Percentiles rank a stretch among this genome's conserved stretches.
These are phyloP conservation scores for Lepidochrysops patricia DNA, from an alignment of 2,888 invertebrate species.

Conservation along the genomic window DNA sequence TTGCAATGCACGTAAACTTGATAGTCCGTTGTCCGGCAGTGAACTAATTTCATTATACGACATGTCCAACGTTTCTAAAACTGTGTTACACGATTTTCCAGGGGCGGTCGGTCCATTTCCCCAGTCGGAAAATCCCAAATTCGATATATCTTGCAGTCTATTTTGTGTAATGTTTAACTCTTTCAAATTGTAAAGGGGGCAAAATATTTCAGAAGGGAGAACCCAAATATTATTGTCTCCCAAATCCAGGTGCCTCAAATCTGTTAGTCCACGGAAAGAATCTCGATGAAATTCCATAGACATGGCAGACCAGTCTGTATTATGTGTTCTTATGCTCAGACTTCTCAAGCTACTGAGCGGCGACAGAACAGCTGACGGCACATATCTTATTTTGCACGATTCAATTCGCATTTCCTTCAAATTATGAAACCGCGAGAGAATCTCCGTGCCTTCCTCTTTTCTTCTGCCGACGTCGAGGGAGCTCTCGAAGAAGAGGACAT, in stretches of 20 bases:
- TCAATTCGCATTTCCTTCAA: constrained; percentile 81
- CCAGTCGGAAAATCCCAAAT: constrained; percentile 84
- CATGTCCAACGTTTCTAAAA: constrained; percentile 81
- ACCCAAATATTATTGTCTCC: constrained; percentile 86
- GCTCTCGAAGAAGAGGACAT: constrained; percentile 82
- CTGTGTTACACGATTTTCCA: constrained; percentile 80
- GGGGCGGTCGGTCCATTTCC: constrained; percentile 79
- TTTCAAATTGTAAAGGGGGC: constrained; percentile 79
- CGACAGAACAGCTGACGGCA: constrained; percentile 80
- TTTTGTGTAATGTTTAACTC: constrained; percentile 84
- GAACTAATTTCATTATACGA: constrained; percentile 82
- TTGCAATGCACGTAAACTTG: constrained; percentile 79
- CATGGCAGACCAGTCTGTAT: constrained; percentile 87
- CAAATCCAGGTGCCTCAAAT: constrained; percentile 79
- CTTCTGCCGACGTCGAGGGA: constrained; percentile 75
- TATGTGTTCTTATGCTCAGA: constrained; percentile 82
- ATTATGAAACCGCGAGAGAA: constrained; percentile 77
- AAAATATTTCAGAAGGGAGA: constrained; percentile 81
- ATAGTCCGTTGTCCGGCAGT: constrained; percentile 81
- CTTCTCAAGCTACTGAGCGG: constrained; percentile 79
- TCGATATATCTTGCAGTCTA: constrained; percentile 84
- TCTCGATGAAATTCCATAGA: constrained; percentile 83
- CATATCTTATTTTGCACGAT: constrained; percentile 83
- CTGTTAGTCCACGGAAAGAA: constrained; percentile 80
- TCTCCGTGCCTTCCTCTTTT: constrained; percentile 70